phyloP scores from a whole-genome alignment of 2,113 vertebrate species.

The Melozone crissalis region DNA sequence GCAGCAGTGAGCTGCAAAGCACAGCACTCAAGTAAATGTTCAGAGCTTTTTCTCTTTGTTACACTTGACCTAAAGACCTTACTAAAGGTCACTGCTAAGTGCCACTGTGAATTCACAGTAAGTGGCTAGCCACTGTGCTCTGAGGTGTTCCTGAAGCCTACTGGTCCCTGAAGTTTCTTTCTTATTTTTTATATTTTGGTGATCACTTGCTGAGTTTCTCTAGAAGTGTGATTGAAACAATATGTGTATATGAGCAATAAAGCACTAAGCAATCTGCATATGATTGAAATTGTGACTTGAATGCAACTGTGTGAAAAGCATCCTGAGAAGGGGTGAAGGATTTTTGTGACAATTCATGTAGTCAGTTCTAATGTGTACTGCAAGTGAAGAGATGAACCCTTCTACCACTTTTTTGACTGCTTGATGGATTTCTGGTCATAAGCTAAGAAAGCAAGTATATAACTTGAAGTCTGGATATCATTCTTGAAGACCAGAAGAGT shows the following conservation, averaged over 20 bases:
- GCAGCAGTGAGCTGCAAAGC: not conserved
- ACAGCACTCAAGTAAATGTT: not conserved
- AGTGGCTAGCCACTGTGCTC: slow-evolving; percentile 15
- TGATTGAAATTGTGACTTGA: not conserved
- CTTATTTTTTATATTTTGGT: slow-evolving; percentile 52
- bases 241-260: not conserved
- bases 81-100: slow-evolving; percentile 36
- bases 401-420: not conserved
- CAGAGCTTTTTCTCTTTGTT: slow-evolving; percentile 36
- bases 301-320: not conserved
- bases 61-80: slow-evolving; percentile 47
- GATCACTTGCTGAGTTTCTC: not conserved
- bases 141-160: not conserved
- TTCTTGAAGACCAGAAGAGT: not conserved
- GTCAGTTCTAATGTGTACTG: not conserved
- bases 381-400: not conserved
- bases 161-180: slow-evolving; percentile 54
- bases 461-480: not conserved
- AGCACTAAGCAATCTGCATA: not conserved
- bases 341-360: not conserved
- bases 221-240: not conserved
- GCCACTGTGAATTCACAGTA: slow-evolving; percentile 19
- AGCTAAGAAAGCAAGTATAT: not conserved
- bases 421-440: not conserved
- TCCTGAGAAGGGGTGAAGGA: not conserved